phyloP scores from a whole-genome alignment of 2,113 vertebrate genomes.

The Apaloderma vittatum region DNA sequence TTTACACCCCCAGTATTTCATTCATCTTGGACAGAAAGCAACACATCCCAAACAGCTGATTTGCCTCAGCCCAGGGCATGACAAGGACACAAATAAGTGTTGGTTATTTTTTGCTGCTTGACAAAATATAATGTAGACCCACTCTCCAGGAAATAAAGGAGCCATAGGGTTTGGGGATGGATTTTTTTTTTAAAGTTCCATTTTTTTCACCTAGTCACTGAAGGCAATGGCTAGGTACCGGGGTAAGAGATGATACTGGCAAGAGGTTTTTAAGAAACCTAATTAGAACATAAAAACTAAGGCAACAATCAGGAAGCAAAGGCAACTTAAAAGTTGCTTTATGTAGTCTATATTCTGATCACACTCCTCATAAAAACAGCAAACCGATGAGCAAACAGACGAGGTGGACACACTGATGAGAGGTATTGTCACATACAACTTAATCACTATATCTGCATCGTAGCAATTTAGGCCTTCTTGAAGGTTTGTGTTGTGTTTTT shows the following conservation, averaged over 20 bases:
- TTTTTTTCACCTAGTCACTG: not conserved
- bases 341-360: not conserved
- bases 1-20: not conserved
- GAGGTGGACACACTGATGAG: not conserved
- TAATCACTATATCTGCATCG: not conserved
- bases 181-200: not conserved
- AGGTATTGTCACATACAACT: not conserved
- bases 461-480: conserved; percentile 17
- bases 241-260: not conserved
- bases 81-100: not conserved
- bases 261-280: not conserved
- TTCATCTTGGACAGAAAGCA: not conserved
- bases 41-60: not conserved
- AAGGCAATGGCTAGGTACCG: not conserved
- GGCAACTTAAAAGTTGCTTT: not conserved
- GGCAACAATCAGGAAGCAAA: not conserved
- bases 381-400: not conserved
- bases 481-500: conserved; percentile 48
- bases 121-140: not conserved
- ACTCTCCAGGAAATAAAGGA: not conserved
- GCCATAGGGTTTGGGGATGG: not conserved
- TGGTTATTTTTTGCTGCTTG: not conserved
- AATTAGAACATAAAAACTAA: not conserved
- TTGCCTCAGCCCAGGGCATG: not conserved
- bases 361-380: not conserved